Conservation (phyloP, 2,888 invertebrate genomes). For the Mesochorus sp. region DNA sequence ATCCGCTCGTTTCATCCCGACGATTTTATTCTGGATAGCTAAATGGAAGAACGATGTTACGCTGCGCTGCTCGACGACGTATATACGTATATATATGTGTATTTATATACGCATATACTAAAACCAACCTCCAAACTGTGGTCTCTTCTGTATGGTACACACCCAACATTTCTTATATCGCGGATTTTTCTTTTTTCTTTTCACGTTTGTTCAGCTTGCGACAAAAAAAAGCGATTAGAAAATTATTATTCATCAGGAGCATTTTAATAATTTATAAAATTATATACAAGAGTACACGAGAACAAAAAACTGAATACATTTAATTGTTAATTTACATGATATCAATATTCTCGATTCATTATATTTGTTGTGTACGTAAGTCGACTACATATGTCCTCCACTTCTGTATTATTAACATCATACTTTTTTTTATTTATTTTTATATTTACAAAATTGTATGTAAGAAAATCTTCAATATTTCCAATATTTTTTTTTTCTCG, state of each 20-base stretch:
- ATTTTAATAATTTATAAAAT: too few species aligned
- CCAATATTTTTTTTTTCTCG: too few species aligned
- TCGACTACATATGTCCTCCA: too few species aligned
- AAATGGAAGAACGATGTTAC: slow-evolving; percentile 81
- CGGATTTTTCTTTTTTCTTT: slow-evolving; percentile 35
- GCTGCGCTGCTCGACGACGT: slow-evolving; percentile 45
- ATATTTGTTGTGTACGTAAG: too few species aligned
- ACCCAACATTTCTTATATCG: slow-evolving; percentile 27
- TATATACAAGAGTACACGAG: too few species aligned
- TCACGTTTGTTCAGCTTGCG: slow-evolving; percentile 7
- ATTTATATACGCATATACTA: slow-evolving; percentile 56
- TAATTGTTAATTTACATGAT: too few species aligned
- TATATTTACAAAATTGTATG: too few species aligned
- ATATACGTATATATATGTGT: background rate
- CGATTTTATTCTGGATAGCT: slow-evolving; percentile 71
- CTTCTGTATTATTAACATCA: too few species aligned
- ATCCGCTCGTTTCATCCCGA: slow-evolving; percentile 37
- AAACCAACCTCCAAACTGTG: slow-evolving; percentile 67
- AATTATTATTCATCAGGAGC: slow-evolving; percentile 35
- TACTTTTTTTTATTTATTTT: too few species aligned
- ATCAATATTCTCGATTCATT: too few species aligned
- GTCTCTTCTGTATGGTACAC: slow-evolving; percentile 65
- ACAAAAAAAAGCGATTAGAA: slow-evolving; percentile 32
- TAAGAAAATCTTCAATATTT: too few species aligned
- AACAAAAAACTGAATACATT: too few species aligned